phyloP scores from a whole-genome alignment of 2,888 invertebrate species.

The Bhutanitis thaidina region DNA sequence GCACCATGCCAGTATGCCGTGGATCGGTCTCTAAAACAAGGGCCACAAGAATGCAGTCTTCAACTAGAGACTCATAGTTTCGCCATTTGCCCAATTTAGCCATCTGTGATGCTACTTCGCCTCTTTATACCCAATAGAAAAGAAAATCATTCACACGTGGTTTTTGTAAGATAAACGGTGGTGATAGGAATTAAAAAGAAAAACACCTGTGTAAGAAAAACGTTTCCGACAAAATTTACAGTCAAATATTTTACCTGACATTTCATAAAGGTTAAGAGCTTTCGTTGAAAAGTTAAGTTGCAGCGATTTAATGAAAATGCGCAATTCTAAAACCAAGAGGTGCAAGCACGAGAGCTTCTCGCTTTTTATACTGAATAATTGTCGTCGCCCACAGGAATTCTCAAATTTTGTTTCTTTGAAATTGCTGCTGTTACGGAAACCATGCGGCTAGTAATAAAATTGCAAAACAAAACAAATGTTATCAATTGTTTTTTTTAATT shows the following conservation, averaged over 20 bases:
- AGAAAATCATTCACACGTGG: too few relatives aligned
- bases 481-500: too few relatives aligned
- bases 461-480: too few relatives aligned
- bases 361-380: slow-evolving; percentile 43
- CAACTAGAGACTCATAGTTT: too few relatives aligned
- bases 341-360: slow-evolving; percentile 41
- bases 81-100: too few relatives aligned
- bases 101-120: too few relatives aligned
- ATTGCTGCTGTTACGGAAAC: slow-evolving; percentile 23
- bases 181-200: too few relatives aligned
- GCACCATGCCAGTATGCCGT: too few relatives aligned
- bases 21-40: too few relatives aligned
- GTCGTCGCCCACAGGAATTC: slow-evolving; percentile 57
- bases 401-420: slow-evolving; percentile 47
- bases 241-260: slow-evolving; percentile 56
- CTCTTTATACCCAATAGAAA: too few relatives aligned
- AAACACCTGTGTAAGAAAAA: slow-evolving; percentile 19
- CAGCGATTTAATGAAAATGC: slow-evolving; percentile 56
- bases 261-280: slow-evolving; percentile 72
- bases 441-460: background rate
- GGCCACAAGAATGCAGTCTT: too few relatives aligned
- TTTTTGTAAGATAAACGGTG: too few relatives aligned
- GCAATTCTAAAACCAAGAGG: slow-evolving; percentile 55
- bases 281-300: slow-evolving; percentile 60
- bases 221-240: slow-evolving; percentile 43